phyloP scores from a whole-genome alignment of 2,888 invertebrate genomes.

The Scaptomyza polygonia region DNA sequence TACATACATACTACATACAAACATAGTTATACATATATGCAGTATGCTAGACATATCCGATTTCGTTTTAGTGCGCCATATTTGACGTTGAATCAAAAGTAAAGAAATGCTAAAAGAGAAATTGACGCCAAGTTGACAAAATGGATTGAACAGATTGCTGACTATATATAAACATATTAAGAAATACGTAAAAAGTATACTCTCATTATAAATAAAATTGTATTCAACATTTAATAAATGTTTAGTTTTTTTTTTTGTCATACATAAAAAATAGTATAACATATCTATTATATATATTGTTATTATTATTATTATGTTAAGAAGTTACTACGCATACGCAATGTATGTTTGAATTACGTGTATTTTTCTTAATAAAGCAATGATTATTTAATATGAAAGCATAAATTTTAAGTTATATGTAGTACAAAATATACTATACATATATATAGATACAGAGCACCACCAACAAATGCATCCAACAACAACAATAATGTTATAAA shows the following conservation, averaged over 20 bases:
- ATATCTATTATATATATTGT: not conserved
- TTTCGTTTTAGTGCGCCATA: conserved; percentile 38
- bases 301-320: conserved; percentile 1
- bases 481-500: not conserved
- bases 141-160: conserved; percentile 36
- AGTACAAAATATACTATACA: no score
- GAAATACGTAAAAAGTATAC: conserved; percentile 10
- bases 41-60: conserved; percentile 49
- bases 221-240: conserved; percentile 37
- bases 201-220: not conserved
- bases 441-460: not conserved
- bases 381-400: conserved; percentile 6
- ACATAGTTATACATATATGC: no score
- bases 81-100: conserved; percentile 20
- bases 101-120: conserved; percentile 43
- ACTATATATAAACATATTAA: conserved; percentile 36
- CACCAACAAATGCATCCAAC: conserved; percentile 17
- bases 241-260: not conserved
- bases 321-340: not conserved
- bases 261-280: not conserved
- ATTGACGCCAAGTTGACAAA: conserved; percentile 23
- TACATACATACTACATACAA: conserved; percentile 15
- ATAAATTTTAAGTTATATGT: conserved; percentile 16
- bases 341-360: conserved; percentile 2
- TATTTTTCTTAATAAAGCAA: conserved; percentile 23